A percentile compares a stretch with the other conserved stretches of the same genome.
phyloP scores from a whole-genome alignment of 2,797 vertebrate species.

The Tapera naevia region DNA sequence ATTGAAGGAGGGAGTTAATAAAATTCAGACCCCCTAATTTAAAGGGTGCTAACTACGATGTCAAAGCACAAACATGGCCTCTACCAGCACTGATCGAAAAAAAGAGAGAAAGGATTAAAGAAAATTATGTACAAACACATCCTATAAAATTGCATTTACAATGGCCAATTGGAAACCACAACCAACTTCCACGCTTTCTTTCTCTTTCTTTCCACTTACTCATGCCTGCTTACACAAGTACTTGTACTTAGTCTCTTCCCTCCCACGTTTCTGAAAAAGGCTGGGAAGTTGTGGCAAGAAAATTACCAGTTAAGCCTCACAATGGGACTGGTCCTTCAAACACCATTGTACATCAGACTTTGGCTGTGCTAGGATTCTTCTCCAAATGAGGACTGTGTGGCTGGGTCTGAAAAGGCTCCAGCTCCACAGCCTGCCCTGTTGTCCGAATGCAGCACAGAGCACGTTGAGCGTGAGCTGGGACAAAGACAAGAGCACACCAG shows the following conservation, averaged over 20 bases:
- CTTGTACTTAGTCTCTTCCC: background rate
- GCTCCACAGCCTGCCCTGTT: background rate
- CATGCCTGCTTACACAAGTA: background rate
- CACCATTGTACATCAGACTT: background rate
- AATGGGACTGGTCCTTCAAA: background rate
- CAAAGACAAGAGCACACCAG: background rate
- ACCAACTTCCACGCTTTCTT: background rate
- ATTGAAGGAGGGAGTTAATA: background rate
- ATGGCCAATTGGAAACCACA: background rate
- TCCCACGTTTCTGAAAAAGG: background rate
- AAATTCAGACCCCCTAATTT: background rate
- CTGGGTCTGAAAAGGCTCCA: background rate
- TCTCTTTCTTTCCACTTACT: background rate
- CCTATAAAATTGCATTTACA: background rate
- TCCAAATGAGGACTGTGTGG: background rate
- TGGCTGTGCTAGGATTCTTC: background rate
- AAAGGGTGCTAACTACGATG: background rate
- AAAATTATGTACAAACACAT: background rate
- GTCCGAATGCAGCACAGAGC: no score
- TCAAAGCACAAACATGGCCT: background rate
- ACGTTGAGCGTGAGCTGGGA: no score
- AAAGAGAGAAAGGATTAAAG: background rate
- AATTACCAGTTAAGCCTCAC: background rate
- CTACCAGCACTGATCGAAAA: background rate
- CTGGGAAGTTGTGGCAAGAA: background rate